A percentile compares a stretch with the other conserved stretches of the same genome.
phyloP scores from a whole-genome alignment of 1,140 invertebrate species.

The Chrysomallon squamiferum region DNA sequence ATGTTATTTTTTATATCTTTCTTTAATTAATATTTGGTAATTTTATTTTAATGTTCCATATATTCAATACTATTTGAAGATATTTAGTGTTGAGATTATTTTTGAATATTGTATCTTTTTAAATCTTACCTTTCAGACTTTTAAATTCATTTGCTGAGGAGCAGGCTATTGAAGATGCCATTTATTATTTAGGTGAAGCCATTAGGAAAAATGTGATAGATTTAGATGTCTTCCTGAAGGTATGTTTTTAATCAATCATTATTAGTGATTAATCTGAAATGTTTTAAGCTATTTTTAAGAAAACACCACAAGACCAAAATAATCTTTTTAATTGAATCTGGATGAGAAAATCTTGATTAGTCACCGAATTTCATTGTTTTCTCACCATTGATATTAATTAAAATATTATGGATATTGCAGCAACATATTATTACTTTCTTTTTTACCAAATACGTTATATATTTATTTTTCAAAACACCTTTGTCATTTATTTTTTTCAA shows the following conservation, averaged over 20 bases:
- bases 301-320: too few relatives aligned
- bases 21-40: too few relatives aligned
- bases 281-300: background rate
- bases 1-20: too few relatives aligned
- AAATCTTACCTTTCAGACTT: conserved; percentile 73
- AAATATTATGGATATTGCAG: background rate
- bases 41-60: too few relatives aligned
- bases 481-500: background rate
- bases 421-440: background rate
- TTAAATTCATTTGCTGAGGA: conserved; percentile 96
- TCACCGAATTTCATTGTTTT: background rate
- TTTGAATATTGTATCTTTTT: too few relatives aligned
- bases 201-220: conserved; percentile 91
- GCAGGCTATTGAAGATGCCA: conserved; percentile 96
- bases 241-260: conserved; percentile 15
- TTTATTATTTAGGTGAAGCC: conserved; percentile 98
- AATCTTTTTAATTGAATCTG: background rate
- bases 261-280: background rate
- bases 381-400: background rate
- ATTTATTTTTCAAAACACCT: too few relatives aligned
- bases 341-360: background rate
- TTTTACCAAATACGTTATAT: too few relatives aligned
- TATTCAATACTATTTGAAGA: too few relatives aligned
- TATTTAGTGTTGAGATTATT: too few relatives aligned
- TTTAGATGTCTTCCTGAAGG: conserved; percentile 92